Base-by-base conservation (phyloP, 2,888 invertebrate species). In the Clivina fossor region DNA sequence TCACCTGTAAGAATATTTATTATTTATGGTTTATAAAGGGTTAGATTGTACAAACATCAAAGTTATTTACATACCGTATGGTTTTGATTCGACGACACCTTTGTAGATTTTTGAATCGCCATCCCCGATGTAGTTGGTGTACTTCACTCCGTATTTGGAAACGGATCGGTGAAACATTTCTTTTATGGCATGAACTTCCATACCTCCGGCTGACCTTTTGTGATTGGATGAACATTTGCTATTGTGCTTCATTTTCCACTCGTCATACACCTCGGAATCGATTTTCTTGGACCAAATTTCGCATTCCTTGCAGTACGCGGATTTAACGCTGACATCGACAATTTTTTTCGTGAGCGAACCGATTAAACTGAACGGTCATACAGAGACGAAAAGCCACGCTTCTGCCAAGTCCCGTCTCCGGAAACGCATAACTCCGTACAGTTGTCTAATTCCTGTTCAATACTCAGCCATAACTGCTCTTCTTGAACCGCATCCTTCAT, bases 11-110 rank as follows among this genome's bases (percentile, higher is more conserved):
- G 19, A 47, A 62, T 55, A 63, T 61, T 47, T 60, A 58, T 37
- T 63, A 62, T 60, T 60, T 60, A 8, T 60, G 61, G 51, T 60
- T 57, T 37, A 60, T 56, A 41, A 61, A 43, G 48, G 59, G 63
- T 58, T 60, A 46, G 58, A 60, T 59, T 58, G 60, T 62, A 24
- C 40, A 57, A 50, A 61, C 55, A 20, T 11, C 22, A 16, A 60
- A 57, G 43, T 62, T 50, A 33, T 59, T 55, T 24, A 24, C 9
- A 24, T 56, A 40, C 60, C 60, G 56, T 62, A 60, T 7, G 60
- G 61, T 46, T 60, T 56, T n/a, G 47, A 9, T 32, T 60, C 35
- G 4, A 57, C 19, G 9, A 58, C 3, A 9, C 30, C 28, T 5
- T 22, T 35, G 57, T 38, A 59, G 20, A 43, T 54, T 54, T 57